These are phyloP conservation scores for Ramphastos sulfuratus DNA, from an alignment of 2,113 vertebrate genomes.

Conservation along the genomic window DNA sequence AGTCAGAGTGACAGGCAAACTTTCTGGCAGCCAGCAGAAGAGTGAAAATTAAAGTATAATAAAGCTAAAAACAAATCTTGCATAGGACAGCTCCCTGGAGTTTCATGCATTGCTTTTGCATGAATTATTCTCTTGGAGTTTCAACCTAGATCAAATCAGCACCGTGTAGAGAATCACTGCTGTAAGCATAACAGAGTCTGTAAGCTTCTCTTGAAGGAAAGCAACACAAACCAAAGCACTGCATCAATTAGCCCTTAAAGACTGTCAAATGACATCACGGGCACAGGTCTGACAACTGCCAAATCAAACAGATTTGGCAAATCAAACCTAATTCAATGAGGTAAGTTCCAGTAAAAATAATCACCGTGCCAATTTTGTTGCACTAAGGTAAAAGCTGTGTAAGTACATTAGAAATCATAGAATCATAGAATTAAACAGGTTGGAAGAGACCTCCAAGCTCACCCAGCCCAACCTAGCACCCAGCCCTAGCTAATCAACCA, in stretches of 20 bases:
- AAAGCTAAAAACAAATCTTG: neutral
- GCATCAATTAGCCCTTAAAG: neutral
- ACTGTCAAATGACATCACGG: neutral
- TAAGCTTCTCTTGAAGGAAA: neutral
- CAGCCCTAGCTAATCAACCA: too few relatives aligned
- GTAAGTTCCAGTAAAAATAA: neutral
- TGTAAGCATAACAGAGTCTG: neutral
- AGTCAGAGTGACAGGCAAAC: neutral
- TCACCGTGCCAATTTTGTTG: neutral
- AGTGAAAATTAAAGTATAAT: conserved; percentile 2
- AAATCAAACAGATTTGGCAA: neutral
- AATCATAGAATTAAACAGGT: too few relatives aligned
- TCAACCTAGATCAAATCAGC: neutral
- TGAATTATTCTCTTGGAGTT: neutral
- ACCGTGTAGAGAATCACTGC: neutral
- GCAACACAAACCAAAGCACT: neutral
- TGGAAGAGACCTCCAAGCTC: too few relatives aligned
- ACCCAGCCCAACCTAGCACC: too few relatives aligned
- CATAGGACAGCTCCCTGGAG: neutral
- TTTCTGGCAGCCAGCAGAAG: neutral
- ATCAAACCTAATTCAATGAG: neutral
- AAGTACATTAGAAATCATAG: neutral
- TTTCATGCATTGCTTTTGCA: neutral
- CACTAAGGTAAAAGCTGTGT: neutral
- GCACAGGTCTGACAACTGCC: neutral